phyloP scores from a whole-genome alignment of 2,797 vertebrate species.

The Typhlichthys subterraneus region DNA sequence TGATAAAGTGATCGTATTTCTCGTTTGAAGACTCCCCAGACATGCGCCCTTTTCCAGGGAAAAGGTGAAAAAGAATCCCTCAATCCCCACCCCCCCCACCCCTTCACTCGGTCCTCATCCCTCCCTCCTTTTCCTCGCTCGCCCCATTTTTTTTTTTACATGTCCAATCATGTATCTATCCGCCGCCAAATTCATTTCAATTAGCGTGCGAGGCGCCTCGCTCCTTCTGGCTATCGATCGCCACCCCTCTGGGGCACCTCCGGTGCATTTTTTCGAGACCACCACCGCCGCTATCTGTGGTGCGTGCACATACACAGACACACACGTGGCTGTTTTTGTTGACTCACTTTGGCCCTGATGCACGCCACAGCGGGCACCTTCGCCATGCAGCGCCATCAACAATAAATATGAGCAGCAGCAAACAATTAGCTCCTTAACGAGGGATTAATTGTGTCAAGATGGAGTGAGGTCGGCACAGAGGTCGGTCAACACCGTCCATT shows the following conservation, averaged over 20 bases:
- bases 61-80: conserved; percentile 56
- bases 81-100: conserved; percentile 25
- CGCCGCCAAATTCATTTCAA: conserved; percentile 79
- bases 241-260: conserved; percentile 54
- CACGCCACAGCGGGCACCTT: conserved; percentile 69
- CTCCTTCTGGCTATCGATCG: conserved; percentile 74
- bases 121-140: conserved; percentile 37
- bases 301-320: conserved; percentile 10
- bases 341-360: conserved; percentile 37
- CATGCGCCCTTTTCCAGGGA: conserved; percentile 62
- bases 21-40: conserved; percentile 69
- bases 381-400: conserved; percentile 63
- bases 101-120: conserved; percentile 20
- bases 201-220: conserved; percentile 62
- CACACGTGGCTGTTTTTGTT: conserved; percentile 10
- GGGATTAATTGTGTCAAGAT: conserved; percentile 83
- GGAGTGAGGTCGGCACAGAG: conserved; percentile 75
- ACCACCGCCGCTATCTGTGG: conserved; percentile 36
- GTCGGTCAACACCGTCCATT: conserved; percentile 68
- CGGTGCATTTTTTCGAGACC: conserved; percentile 52
- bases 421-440: conserved; percentile 83
- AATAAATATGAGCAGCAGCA: conserved; percentile 78
- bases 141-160: conserved; percentile 47
- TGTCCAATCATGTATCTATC: conserved; percentile 74
- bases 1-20: conserved; percentile 66